These are phyloP conservation scores for Micronycteris hirsuta DNA, from an alignment of 2,113 vertebrate species.

Conservation along the genomic window DNA sequence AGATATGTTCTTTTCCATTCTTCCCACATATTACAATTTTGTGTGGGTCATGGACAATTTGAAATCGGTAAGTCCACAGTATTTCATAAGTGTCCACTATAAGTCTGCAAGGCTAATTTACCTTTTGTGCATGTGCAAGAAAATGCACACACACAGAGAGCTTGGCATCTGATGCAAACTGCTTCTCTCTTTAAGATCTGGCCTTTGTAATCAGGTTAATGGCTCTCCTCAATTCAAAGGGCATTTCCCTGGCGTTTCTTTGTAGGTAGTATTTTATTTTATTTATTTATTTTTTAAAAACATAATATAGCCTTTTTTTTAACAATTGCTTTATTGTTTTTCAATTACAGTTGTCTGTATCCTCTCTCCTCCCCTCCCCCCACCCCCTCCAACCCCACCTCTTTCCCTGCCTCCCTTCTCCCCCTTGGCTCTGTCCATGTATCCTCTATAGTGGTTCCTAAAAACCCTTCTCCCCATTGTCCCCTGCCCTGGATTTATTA, in stretches of 20 bases:
- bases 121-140: neutral
- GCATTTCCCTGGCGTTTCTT: neutral
- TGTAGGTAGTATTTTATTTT: neutral
- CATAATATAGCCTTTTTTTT: too few species aligned
- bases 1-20: neutral
- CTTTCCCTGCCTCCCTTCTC: too few species aligned
- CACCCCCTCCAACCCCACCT: too few species aligned
- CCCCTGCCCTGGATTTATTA: neutral
- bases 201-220: neutral
- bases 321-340: too few species aligned
- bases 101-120: neutral
- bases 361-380: too few species aligned
- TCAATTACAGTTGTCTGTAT: too few species aligned
- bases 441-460: too few species aligned
- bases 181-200: neutral
- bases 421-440: too few species aligned
- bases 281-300: too few species aligned
- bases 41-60: neutral
- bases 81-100: too few species aligned
- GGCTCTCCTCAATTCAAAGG: neutral
- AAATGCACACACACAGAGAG: neutral
- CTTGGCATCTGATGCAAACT: neutral
- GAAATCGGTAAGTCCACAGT: too few species aligned
- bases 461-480: too few species aligned
- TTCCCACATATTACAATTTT: neutral